Evolutionary conservation across 2,797 vertebrate species (phyloP).

Genomic region (Chelon labrosus): DNA sequence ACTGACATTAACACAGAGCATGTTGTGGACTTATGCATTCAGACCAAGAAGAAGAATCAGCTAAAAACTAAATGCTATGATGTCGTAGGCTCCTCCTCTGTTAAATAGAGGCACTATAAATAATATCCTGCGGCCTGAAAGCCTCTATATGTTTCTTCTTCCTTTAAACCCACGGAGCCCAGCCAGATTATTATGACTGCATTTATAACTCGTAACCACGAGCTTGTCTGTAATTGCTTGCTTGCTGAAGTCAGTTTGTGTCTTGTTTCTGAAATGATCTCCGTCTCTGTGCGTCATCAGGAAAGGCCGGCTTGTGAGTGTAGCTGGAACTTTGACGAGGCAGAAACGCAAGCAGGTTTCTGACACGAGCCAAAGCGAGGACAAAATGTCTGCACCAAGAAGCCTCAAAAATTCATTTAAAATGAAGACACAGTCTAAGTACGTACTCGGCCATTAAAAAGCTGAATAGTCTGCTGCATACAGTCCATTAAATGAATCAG

Average conservation of each 20-base stretch:
- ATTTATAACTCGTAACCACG: no score
- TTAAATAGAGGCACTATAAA: no score
- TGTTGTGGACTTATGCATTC: no score
- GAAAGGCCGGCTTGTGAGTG: slow-evolving; percentile 17
- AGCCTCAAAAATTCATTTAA: slow-evolving; percentile 4
- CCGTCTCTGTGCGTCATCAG: slow-evolving; percentile 19
- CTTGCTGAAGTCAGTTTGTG: background rate
- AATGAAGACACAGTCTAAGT: slow-evolving; percentile 40
- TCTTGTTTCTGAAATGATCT: slow-evolving; percentile 22
- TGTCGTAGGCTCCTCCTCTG: no score
- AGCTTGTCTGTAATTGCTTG: background rate
- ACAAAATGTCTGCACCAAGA: background rate
- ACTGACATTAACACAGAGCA: background rate
- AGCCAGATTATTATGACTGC: no score
- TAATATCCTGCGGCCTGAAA: no score
- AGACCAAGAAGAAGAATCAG: no score
- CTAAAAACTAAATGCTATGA: no score
- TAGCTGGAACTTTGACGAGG: background rate
- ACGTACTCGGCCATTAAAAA: background rate
- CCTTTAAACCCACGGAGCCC: no score
- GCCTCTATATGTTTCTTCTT: no score
- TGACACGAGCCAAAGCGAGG: slow-evolving; percentile 49
- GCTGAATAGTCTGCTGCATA: no score
- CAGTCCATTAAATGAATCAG: no score
- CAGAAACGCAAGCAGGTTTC: background rate